Conservation (phyloP, 2,797 vertebrate species). For the Myotis planiceps region DNA sequence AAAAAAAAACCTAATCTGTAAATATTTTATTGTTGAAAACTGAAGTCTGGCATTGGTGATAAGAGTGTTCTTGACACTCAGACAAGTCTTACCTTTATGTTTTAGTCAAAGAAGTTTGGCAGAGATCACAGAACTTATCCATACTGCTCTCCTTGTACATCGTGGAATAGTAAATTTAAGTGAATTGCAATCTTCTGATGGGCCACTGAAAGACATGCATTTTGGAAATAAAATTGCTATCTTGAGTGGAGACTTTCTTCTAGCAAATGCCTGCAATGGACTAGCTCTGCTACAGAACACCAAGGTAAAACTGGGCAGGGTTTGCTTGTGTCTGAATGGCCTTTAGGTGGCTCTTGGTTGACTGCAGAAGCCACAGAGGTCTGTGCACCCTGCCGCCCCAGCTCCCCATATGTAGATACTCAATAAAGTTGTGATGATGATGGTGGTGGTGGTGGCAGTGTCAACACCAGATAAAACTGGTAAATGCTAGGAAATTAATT, state of each 20-base stretch:
- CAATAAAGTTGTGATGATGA: not conserved
- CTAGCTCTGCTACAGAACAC: conserved; percentile 96
- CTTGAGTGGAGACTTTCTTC: conserved; percentile 97
- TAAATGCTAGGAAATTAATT: not conserved
- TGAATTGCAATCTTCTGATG: conserved; percentile 93
- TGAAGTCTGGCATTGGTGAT: conserved; percentile 1
- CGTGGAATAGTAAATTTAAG: conserved; percentile 96
- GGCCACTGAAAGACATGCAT: conserved; percentile 96
- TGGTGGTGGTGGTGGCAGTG: not conserved
- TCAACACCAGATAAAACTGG: not conserved
- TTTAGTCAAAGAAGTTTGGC: conserved; percentile 96
- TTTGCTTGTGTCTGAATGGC: not conserved
- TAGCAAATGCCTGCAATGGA: conserved; percentile 96
- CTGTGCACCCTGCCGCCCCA: not conserved
- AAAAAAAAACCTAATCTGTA: not conserved
- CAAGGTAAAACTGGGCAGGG: conserved; percentile 90
- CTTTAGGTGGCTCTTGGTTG: not conserved
- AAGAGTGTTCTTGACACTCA: conserved; percentile 38
- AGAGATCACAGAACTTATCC: conserved; percentile 97
- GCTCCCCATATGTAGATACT: not conserved
- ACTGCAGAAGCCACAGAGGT: not conserved
- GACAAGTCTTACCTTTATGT: conserved; percentile 66
- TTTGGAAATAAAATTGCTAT: conserved; percentile 99
- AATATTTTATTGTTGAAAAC: conserved; percentile 48
- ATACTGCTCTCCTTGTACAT: conserved; percentile 98